Percentiles rank a stretch among this genome's conserved stretches.
Conservation (phyloP, 2,113 vertebrate genomes). For the Passer montanus region DNA sequence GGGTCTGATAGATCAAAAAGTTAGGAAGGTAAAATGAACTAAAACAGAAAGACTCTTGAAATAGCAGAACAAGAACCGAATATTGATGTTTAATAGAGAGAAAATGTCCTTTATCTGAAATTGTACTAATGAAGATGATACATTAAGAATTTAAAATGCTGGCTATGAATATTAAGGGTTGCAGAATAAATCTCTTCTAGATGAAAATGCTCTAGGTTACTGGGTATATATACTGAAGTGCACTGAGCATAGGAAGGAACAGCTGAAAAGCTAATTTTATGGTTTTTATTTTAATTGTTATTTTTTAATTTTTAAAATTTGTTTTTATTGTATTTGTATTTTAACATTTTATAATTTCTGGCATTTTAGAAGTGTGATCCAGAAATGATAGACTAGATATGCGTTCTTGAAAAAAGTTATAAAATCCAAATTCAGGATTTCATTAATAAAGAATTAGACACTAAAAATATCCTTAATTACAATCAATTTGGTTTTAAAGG, state of each 20-base stretch:
- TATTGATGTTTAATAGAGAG: background rate
- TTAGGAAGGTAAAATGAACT: background rate
- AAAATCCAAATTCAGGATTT: background rate
- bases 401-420: background rate
- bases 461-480: background rate
- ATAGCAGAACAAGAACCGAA: accelerated
- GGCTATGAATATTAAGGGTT: background rate
- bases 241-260: background rate
- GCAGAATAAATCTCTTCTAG: background rate
- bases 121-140: background rate
- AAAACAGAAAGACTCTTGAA: background rate
- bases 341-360: background rate
- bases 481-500: background rate
- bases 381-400: background rate
- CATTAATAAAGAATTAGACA: background rate
- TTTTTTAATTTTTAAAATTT: background rate
- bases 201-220: background rate
- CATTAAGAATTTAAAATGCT: background rate
- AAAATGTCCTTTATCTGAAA: background rate
- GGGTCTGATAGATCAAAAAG: background rate
- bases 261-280: background rate
- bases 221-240: background rate
- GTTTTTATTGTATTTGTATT: too few species aligned
- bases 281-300: too few species aligned
- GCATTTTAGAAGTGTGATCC: background rate